Percentiles rank a stretch among this genome's conserved stretches.
Conservation (phyloP, 2,113 vertebrate species). For the Emydocephalus ijimae region DNA sequence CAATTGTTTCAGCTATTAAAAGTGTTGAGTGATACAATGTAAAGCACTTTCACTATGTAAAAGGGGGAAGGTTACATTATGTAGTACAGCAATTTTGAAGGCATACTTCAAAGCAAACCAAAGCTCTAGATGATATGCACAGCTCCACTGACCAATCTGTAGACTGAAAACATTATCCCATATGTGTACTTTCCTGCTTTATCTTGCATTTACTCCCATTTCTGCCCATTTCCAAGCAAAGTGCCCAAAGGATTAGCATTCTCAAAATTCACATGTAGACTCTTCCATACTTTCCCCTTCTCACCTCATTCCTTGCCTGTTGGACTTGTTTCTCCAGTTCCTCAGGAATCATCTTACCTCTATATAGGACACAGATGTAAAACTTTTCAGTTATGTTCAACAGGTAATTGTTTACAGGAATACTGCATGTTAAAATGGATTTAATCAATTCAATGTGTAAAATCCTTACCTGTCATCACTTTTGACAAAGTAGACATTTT, state of each 20-base stretch:
- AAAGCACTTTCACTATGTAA: not conserved
- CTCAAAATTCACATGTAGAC: not conserved
- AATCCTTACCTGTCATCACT: slow-evolving; percentile 78
- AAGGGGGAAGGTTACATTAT: not conserved
- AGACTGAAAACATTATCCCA: slow-evolving; percentile 21
- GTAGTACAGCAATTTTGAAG: not conserved
- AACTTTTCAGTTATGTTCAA: slow-evolving; percentile 64
- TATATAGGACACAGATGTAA: slow-evolving; percentile 75
- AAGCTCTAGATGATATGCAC: not conserved
- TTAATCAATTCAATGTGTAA: slow-evolving; percentile 8
- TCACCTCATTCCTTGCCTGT: slow-evolving; percentile 76
- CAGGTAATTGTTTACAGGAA: slow-evolving; percentile 32
- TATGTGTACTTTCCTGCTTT: slow-evolving; percentile 33
- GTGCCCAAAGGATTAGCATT: not conserved
- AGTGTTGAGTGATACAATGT: not conserved
- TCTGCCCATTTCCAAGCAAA: slow-evolving; percentile 25
- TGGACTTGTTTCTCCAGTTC: slow-evolving; percentile 79
- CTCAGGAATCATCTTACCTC: slow-evolving; percentile 84
- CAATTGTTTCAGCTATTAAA: not conserved
- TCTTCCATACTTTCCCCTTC: slow-evolving; percentile 41
- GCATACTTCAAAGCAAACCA: not conserved
- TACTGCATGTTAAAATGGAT: slow-evolving; percentile 46
- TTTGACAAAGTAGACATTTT: slow-evolving; percentile 78
- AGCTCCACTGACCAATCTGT: slow-evolving; percentile 9
- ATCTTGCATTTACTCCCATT: slow-evolving; percentile 7